These are phyloP conservation scores for Plebejus melissa DNA, from an alignment of 2,888 invertebrate species.

Conservation along the genomic window DNA sequence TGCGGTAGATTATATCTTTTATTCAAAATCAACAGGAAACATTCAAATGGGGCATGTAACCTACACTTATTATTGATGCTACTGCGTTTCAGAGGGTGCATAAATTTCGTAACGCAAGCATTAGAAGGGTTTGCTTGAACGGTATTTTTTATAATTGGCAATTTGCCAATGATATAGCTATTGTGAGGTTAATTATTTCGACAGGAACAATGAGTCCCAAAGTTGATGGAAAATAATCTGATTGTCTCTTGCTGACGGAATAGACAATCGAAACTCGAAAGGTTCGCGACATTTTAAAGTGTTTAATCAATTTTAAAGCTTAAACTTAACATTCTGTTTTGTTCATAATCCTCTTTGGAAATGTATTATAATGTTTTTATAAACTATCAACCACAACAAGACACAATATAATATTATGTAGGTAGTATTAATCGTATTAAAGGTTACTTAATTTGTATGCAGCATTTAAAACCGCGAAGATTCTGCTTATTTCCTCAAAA, in stretches of 20 bases:
- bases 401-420: too few relatives aligned
- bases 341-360: not conserved
- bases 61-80: constrained; percentile 76
- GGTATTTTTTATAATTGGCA: constrained; percentile 23
- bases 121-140: constrained; percentile 68
- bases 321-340: not conserved
- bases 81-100: constrained; percentile 65
- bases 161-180: constrained; percentile 16
- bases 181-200: constrained; percentile 20
- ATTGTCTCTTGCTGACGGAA: not conserved
- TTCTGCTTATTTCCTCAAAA: too few relatives aligned
- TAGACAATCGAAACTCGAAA: not conserved
- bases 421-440: too few relatives aligned
- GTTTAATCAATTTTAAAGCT: not conserved
- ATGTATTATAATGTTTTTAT: too few relatives aligned
- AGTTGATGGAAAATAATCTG: constrained; percentile 13
- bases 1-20: constrained; percentile 78
- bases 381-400: too few relatives aligned
- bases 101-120: constrained; percentile 65
- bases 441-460: too few relatives aligned
- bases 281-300: not conserved
- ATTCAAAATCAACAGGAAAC: constrained; percentile 78
- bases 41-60: constrained; percentile 78
- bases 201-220: constrained; percentile 21
- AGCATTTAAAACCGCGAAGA: too few relatives aligned